Percentiles rank a stretch among this genome's conserved stretches.
These are phyloP conservation scores for Anableps anableps DNA, from an alignment of 2,797 vertebrate genomes.

Conservation along the genomic window DNA sequence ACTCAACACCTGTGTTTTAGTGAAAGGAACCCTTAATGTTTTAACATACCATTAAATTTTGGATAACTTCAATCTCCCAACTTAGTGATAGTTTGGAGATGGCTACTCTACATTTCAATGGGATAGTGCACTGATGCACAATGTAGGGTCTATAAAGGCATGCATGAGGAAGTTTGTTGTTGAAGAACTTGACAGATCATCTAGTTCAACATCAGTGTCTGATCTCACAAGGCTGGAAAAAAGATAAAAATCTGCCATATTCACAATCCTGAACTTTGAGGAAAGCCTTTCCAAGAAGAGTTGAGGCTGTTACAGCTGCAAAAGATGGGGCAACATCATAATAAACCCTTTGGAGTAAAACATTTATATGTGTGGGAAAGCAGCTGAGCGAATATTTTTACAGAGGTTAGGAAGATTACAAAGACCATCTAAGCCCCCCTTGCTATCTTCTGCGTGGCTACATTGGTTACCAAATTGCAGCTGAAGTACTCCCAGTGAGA, in stretches of 20 bases:
- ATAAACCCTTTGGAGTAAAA: neutral
- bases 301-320: neutral
- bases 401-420: neutral
- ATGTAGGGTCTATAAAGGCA: neutral
- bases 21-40: neutral
- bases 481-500: neutral
- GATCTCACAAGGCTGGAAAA: neutral
- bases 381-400: neutral
- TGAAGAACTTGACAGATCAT: neutral
- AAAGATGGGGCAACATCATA: neutral
- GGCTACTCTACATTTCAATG: neutral
- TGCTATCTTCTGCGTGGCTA: neutral
- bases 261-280: neutral
- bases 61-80: neutral
- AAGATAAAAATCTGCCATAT: neutral
- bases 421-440: neutral
- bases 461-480: neutral
- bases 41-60: neutral
- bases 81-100: neutral
- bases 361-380: neutral
- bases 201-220: neutral
- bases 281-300: too few species aligned
- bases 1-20: neutral
- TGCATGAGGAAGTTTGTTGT: neutral
- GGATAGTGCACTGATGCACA: neutral